phyloP scores from a whole-genome alignment of 2,113 vertebrate genomes.

The Callaeas wilsoni region DNA sequence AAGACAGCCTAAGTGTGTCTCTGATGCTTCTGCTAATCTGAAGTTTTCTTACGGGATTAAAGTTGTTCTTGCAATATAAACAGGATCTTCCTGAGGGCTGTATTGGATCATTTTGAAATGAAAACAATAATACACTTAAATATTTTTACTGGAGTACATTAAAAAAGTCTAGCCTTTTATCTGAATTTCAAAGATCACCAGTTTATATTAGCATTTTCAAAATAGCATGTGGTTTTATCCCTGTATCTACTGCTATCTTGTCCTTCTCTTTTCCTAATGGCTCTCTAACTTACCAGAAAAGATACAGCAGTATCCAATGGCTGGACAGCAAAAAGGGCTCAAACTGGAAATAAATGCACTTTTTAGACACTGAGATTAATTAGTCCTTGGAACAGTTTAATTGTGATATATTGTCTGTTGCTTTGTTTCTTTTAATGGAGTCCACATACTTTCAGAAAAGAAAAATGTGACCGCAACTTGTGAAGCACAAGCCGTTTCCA shows the following conservation, averaged over 20 bases:
- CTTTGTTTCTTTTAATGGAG: constrained; percentile 12
- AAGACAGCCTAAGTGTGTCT: not conserved
- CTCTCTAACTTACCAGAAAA: not conserved
- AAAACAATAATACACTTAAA: not conserved
- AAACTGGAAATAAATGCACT: not conserved
- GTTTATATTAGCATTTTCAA: not conserved
- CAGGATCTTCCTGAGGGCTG: not conserved
- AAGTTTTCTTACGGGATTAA: not conserved
- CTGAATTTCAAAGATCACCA: not conserved
- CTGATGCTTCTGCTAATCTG: not conserved
- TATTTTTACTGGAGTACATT: not conserved
- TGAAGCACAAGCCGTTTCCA: not conserved
- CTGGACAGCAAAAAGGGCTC: not conserved
- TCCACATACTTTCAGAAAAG: not conserved
- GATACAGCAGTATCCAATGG: not conserved
- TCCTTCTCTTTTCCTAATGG: not conserved
- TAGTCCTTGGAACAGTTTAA: constrained; percentile 3
- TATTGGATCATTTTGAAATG: not conserved
- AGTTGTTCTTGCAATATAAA: not conserved
- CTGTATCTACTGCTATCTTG: not conserved
- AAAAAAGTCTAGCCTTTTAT: not conserved
- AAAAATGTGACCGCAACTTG: not conserved
- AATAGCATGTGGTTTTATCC: not conserved
- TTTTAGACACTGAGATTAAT: not conserved
- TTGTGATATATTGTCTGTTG: not conserved